Conservation (phyloP, 2,113 vertebrate species). For the Colaptes auratus region DNA sequence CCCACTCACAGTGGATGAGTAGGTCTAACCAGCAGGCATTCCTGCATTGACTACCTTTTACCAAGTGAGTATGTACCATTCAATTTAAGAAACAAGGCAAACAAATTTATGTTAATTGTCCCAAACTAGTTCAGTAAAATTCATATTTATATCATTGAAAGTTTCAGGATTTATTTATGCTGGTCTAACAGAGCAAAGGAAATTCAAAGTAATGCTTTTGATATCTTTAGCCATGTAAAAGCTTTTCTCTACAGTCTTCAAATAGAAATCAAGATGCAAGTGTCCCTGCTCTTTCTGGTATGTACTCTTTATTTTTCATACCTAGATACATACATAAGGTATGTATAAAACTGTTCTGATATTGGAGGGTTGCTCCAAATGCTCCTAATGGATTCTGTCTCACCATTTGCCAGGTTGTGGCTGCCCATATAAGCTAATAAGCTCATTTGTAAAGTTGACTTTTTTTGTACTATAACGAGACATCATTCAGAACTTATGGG, state of each 20-base stretch:
- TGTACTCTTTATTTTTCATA: background rate
- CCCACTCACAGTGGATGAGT: background rate
- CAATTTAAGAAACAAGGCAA: background rate
- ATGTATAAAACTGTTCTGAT: no score
- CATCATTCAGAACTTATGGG: background rate
- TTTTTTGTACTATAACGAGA: background rate
- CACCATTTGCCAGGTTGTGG: background rate
- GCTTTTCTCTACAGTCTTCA: background rate
- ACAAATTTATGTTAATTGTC: background rate
- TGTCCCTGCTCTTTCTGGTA: background rate
- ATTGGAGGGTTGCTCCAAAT: background rate
- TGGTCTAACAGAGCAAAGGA: background rate
- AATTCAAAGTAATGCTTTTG: background rate
- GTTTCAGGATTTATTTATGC: background rate
- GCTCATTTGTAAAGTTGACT: background rate
- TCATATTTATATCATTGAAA: background rate
- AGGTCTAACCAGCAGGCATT: background rate
- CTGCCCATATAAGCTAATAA: background rate
- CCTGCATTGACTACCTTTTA: background rate
- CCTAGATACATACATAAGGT: background rate
- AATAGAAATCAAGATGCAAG: background rate
- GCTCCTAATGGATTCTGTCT: background rate
- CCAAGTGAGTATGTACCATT: background rate
- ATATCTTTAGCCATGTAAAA: background rate
- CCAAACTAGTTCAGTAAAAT: background rate